phyloP scores from a whole-genome alignment of 2,113 vertebrate species.

The Eublepharis macularius region DNA sequence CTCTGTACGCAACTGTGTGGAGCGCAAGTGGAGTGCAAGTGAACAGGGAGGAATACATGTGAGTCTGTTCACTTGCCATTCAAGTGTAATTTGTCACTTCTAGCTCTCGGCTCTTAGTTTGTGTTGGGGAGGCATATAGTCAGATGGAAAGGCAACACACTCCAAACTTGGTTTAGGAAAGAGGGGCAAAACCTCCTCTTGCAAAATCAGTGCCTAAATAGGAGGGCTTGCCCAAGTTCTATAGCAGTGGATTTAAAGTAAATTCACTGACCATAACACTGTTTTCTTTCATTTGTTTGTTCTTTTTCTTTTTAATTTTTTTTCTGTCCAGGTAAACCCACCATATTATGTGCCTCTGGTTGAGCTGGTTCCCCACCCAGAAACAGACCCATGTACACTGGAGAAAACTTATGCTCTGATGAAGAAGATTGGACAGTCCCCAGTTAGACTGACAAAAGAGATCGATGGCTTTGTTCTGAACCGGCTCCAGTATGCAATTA shows the following conservation, averaged over 20 bases:
- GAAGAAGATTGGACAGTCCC: slow-evolving; percentile 89
- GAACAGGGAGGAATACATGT: too few species aligned
- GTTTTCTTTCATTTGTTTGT: slow-evolving; percentile 2
- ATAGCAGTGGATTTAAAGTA: neutral
- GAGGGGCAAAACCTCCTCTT: neutral
- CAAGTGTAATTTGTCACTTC: too few species aligned
- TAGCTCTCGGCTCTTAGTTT: neutral
- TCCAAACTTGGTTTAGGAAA: neutral
- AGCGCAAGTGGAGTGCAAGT: too few species aligned
- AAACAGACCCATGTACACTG: slow-evolving; percentile 80
- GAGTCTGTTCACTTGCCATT: too few species aligned
- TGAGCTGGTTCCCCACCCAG: slow-evolving; percentile 94
- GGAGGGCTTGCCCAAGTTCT: neutral
- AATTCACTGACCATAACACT: neutral
- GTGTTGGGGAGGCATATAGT: neutral
- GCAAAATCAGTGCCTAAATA: neutral
- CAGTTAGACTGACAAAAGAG: slow-evolving; percentile 86
- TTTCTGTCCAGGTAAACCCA: slow-evolving; percentile 87
- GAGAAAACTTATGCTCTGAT: slow-evolving; percentile 84
- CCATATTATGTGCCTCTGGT: slow-evolving; percentile 92
- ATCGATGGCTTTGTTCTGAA: slow-evolving; percentile 92
- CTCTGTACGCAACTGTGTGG: too few species aligned
- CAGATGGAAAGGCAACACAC: neutral
- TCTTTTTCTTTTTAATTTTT: slow-evolving; percentile 22
- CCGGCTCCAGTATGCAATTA: slow-evolving; percentile 91